Conservation (phyloP, 1,140 invertebrate species). For the Centruroides vittatus region DNA sequence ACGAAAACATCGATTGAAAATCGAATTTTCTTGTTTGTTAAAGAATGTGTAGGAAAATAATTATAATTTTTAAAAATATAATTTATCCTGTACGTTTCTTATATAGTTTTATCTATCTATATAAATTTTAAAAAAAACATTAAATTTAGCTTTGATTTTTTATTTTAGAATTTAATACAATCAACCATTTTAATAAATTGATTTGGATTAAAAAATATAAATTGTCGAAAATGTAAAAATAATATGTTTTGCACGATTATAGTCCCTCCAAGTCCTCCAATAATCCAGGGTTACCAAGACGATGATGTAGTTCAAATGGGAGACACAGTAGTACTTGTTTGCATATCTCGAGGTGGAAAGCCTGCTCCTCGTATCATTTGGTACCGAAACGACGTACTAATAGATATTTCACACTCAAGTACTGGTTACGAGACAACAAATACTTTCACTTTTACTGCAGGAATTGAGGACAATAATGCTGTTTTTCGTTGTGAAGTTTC, state of each 20-base stretch:
- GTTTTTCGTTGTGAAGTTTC: conserved; percentile 81
- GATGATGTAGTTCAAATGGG: conserved; percentile 73
- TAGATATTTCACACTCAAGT: conserved; percentile 25
- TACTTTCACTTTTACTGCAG: conserved; percentile 53
- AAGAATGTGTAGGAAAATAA: too few species aligned
- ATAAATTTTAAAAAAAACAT: too few species aligned
- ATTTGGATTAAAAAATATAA: too few species aligned
- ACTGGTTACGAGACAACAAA: conserved; percentile 11
- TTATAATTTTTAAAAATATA: too few species aligned
- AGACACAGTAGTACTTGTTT: conserved; percentile 60
- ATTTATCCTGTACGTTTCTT: too few species aligned
- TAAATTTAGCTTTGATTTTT: too few species aligned
- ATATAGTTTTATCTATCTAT: too few species aligned
- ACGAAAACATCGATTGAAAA: too few species aligned
- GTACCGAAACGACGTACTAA: conserved; percentile 68
- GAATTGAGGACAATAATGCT: conserved; percentile 80
- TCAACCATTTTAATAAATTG: too few species aligned
- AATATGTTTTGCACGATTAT: background rate
- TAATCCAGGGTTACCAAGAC: conserved; percentile 80
- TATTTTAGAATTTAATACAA: too few species aligned
- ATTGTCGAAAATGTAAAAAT: too few species aligned
- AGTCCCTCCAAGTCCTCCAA: conserved; percentile 82
- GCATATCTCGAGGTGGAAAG: conserved; percentile 67
- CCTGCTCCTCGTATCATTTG: conserved; percentile 74
- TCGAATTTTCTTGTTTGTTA: too few species aligned